Base-by-base conservation (phyloP, 2,888 invertebrate genomes). In the Thereva nobilitata region DNA sequence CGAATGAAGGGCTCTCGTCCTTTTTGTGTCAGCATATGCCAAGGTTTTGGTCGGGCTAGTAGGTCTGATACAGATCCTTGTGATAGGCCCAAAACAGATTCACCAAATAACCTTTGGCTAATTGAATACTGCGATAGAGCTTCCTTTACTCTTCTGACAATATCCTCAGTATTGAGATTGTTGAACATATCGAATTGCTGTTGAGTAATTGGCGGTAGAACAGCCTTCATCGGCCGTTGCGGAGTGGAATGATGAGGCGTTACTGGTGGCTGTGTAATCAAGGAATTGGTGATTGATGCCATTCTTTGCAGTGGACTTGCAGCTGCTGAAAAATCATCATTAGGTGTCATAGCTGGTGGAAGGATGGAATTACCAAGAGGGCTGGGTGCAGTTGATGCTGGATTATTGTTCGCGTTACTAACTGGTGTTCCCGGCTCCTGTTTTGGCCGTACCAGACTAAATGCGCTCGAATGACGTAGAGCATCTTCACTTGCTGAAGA, bases 171-270 rank as follows among this genome's bases (percentile, higher is more conserved):
- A 80, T 98, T 97, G 72, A 99, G 86, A 80, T 95, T 95, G 79
- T 97, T 94, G 84, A 96, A 97, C 83, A 95, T 89, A 82, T 99
- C 98, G 82, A 98, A 98, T 79, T 99, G 97, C 76, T 98, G 97
- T 79, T 98, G 98, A 1, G 97, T 97, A 72, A 99, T 97, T 3
- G 98, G 97, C 49, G 97, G 97, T 74, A 98, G 86, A 54, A 98
- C 97, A 40, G 97, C 96, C 83, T 96, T 95, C 75, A 96, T 87
- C 10, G 97, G 96, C 73, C 97, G 85, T 78, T 94, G 94, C 52
- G 89, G 89, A 10, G 90, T 87, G 61, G 89, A 84, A 76, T 93
- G 94, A 78, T 94, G 93, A 7, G 92, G 89, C 72, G 93, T 93
- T 68, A 92, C 87, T 69, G 91, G 89, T 67, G 92, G 92, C 84